These are phyloP conservation scores for Spongia lamella DNA, from an alignment of 37 sponge, comb jelly and placozoan species.

Conservation along the genomic window DNA sequence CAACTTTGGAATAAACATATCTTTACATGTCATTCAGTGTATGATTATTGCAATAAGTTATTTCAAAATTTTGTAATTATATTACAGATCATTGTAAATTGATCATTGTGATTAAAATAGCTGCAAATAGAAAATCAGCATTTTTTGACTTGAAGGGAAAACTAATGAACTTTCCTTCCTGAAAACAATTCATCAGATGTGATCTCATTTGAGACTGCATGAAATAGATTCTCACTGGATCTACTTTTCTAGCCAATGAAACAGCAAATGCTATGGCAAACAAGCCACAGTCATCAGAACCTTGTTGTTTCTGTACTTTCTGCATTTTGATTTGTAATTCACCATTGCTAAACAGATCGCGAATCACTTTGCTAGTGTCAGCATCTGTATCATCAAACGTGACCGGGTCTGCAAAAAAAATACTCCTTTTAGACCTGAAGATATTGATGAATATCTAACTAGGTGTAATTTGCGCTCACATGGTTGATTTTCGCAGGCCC, in stretches of 20 bases:
- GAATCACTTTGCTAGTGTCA: conserved; percentile 1
- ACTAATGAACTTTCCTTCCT: background rate
- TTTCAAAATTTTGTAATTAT: too few relatives aligned
- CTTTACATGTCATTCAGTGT: too few relatives aligned
- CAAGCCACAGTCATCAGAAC: conserved; percentile 25
- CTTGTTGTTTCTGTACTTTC: conserved; percentile 13
- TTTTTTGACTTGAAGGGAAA: background rate
- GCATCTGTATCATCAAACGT: background rate
- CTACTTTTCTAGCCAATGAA: background rate
- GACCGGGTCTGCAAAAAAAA: too few relatives aligned
- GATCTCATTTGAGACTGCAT: conserved; percentile 6
- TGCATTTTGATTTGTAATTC: background rate
- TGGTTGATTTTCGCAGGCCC: too few relatives aligned
- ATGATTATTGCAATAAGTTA: too few relatives aligned
- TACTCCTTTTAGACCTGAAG: too few relatives aligned
- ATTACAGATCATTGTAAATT: too few relatives aligned
- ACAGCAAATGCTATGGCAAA: conserved; percentile 17
- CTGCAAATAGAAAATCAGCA: too few relatives aligned
- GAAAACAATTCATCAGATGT: conserved; percentile 12
- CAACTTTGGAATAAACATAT: too few relatives aligned
- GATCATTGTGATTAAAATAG: too few relatives aligned
- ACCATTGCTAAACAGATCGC: background rate
- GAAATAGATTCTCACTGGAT: background rate
- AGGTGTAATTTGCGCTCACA: too few relatives aligned
- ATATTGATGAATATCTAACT: too few relatives aligned